Evolutionary conservation across 1,140 invertebrate genomes (phyloP).

Genomic region (Drosophila tani): DNA sequence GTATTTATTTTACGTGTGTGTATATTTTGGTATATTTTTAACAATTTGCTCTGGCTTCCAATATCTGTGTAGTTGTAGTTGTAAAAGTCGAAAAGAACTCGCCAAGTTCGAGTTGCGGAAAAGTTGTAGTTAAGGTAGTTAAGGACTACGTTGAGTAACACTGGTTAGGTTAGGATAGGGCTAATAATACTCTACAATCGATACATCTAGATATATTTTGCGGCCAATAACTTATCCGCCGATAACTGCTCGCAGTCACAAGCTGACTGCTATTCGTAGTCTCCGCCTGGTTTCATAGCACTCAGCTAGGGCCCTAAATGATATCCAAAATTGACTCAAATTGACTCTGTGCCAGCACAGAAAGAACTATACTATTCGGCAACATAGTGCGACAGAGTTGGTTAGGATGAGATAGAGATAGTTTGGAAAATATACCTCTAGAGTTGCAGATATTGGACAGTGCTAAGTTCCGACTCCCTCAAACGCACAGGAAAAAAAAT

Average conservation of each 20-base stretch:
- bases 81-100: slow-evolving; percentile 11
- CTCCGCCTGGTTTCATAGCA: background rate
- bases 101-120: slow-evolving; percentile 16
- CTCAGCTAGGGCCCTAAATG: slow-evolving; percentile 8
- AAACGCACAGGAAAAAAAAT: slow-evolving; percentile 3
- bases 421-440: slow-evolving; percentile 3
- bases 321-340: slow-evolving; percentile 36
- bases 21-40: slow-evolving; percentile 17
- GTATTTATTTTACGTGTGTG: slow-evolving; percentile 3
- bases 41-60: slow-evolving; percentile 37
- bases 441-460: slow-evolving; percentile 55
- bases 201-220: slow-evolving; percentile 11
- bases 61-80: slow-evolving; percentile 15
- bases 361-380: slow-evolving; percentile 6
- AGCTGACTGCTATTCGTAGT: background rate
- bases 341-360: slow-evolving; percentile 47
- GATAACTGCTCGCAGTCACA: background rate
- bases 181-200: slow-evolving; percentile 40
- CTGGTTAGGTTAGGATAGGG: slow-evolving; percentile 24
- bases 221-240: background rate
- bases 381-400: slow-evolving; percentile 16
- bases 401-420: background rate
- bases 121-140: slow-evolving; percentile 1
- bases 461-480: slow-evolving; percentile 21
- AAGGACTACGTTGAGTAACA: slow-evolving; percentile 38